A percentile compares a stretch with the other conserved stretches of the same genome.
phyloP scores from a whole-genome alignment of 2,797 vertebrate species.

The Alosa sapidissima region DNA sequence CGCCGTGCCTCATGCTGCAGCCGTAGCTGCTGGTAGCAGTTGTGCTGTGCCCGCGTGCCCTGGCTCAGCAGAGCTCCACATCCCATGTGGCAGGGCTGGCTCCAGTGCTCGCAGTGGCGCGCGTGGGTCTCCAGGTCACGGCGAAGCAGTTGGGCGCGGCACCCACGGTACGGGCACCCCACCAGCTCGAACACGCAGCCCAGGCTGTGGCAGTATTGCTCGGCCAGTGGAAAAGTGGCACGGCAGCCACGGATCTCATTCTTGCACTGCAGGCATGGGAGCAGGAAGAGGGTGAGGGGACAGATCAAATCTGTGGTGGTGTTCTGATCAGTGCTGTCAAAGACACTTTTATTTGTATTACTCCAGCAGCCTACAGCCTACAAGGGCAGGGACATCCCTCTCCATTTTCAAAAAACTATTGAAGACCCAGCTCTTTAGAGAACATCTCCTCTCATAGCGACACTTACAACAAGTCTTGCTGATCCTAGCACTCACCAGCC shows the following conservation, averaged over 20 bases:
- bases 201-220: constrained; percentile 75
- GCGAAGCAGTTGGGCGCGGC: constrained; percentile 70
- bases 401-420: too few relatives aligned
- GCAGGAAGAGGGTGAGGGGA: background rate
- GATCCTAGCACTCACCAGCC: too few relatives aligned
- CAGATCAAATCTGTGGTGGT: background rate
- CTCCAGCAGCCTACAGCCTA: background rate
- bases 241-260: constrained; percentile 78
- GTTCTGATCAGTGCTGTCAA: background rate
- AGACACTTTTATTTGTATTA: background rate
- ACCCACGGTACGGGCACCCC: constrained; percentile 78
- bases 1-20: constrained; percentile 70
- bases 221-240: constrained; percentile 74
- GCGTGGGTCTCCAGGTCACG: constrained; percentile 73
- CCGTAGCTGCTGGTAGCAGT: constrained; percentile 78
- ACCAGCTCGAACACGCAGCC: constrained; percentile 73
- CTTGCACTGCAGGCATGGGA: constrained; percentile 70
- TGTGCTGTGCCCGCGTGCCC: constrained; percentile 67
- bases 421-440: too few relatives aligned
- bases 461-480: too few relatives aligned
- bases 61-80: constrained; percentile 75
- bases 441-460: too few relatives aligned
- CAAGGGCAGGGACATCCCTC: too few relatives aligned
- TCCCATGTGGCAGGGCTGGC: constrained; percentile 76
- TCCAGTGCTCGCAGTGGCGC: constrained; percentile 73